Conservation (phyloP, 1,140 invertebrate species). For the Pseudobourletiella spinata region DNA sequence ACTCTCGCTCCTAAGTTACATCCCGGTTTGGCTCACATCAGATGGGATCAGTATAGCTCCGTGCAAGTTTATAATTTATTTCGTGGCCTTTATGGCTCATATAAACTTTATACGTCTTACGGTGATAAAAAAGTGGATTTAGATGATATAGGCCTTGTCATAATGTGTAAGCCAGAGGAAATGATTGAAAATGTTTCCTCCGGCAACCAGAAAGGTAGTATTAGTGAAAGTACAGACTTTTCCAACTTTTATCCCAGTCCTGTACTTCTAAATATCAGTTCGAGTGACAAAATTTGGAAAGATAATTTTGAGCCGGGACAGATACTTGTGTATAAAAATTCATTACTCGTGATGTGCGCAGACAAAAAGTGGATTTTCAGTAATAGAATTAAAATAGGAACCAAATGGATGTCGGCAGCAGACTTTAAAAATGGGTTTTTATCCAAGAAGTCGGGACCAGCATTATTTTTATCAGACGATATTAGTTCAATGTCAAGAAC, state of each 20-base stretch:
- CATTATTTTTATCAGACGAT: constrained; percentile 1
- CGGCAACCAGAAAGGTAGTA: no score
- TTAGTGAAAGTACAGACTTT: constrained; percentile 1
- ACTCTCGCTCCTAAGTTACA: constrained; percentile 43
- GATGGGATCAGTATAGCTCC: constrained; percentile 34
- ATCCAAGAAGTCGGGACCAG: constrained; percentile 8
- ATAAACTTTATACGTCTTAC: constrained; percentile 34
- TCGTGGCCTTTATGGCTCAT: constrained; percentile 31
- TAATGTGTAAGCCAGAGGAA: background rate
- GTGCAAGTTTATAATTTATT: constrained; percentile 37
- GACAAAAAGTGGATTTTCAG: constrained; percentile 38
- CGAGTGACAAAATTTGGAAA: background rate
- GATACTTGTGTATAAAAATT: constrained; percentile 22
- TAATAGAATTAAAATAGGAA: constrained; percentile 34
- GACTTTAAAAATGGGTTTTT: constrained; percentile 34
- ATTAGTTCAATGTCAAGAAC: no score
- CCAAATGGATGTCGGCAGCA: constrained; percentile 37
- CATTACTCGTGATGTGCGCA: constrained; percentile 29
- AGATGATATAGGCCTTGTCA: constrained; percentile 18
- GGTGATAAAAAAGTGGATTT: constrained; percentile 34
- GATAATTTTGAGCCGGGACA: constrained; percentile 21
- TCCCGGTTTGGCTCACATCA: constrained; percentile 27
- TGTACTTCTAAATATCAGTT: background rate
- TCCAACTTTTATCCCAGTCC: constrained; percentile 10
- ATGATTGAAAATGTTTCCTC: no score